Percentiles rank a stretch among this genome's conserved stretches.
Evolutionary conservation across 2,888 invertebrate genomes (phyloP).

Genomic region (Caenorhabditis wallacei): DNA sequence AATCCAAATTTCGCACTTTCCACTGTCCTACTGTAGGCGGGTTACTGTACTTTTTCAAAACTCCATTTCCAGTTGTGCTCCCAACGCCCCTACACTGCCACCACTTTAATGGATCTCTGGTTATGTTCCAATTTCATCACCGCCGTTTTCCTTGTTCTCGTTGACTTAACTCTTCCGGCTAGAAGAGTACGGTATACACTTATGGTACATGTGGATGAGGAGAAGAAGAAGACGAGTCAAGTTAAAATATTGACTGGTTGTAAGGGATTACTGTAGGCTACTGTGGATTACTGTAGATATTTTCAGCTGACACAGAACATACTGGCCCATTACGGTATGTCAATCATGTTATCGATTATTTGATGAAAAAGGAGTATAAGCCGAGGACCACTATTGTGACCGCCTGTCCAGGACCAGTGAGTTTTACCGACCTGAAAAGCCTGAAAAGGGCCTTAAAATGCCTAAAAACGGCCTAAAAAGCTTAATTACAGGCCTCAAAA

Average conservation of each 20-base stretch:
- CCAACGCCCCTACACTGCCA: conserved; percentile 67
- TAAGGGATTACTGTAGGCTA: conserved; percentile 25
- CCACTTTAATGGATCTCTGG: conserved; percentile 81
- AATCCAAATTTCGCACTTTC: no score
- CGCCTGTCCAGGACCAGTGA: conserved; percentile 61
- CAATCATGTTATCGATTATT: conserved; percentile 56
- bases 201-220: conserved; percentile 72
- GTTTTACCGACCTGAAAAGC: not conserved
- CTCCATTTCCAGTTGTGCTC: conserved; percentile 67
- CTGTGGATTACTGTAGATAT: not conserved
- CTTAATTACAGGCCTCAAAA: not conserved
- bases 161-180: conserved; percentile 73
- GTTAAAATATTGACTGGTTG: conserved; percentile 67
- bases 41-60: not conserved
- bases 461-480: not conserved
- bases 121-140: conserved; percentile 79
- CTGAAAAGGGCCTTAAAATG: not conserved
- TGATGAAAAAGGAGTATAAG: conserved; percentile 50
- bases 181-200: conserved; percentile 74
- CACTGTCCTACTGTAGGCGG: not conserved
- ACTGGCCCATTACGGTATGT: conserved; percentile 57
- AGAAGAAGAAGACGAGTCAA: conserved; percentile 49
- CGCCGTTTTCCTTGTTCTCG: conserved; percentile 70
- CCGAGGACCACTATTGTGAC: conserved; percentile 63
- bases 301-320: conserved; percentile 61